phyloP scores from a whole-genome alignment of 2,113 vertebrate genomes.

The Tenebrosternarchus preto region DNA sequence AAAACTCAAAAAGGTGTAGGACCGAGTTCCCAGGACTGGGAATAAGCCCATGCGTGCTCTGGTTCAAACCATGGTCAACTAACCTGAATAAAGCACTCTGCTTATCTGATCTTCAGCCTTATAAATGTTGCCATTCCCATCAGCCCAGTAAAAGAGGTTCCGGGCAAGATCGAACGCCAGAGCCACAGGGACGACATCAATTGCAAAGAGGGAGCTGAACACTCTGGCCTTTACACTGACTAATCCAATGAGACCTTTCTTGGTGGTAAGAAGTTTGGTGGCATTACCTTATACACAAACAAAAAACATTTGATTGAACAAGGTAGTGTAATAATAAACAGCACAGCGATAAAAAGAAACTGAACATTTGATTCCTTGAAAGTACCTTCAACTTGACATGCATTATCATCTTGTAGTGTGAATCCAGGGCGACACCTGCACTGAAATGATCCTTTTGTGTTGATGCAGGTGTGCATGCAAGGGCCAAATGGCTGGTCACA shows the following conservation, averaged over 20 bases:
- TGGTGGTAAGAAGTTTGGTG: conserved; percentile 72
- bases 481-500: conserved; percentile 75
- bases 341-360: not conserved
- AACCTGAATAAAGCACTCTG: conserved; percentile 75
- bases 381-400: conserved; percentile 78
- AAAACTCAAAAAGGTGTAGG: no score
- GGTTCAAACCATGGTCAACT: not conserved
- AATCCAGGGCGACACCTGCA: conserved; percentile 81
- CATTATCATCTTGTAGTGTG: conserved; percentile 61
- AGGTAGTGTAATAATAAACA: not conserved
- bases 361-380: not conserved
- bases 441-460: conserved; percentile 75
- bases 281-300: conserved; percentile 69
- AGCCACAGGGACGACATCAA: conserved; percentile 60
- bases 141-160: conserved; percentile 81
- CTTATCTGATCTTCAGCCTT: conserved; percentile 63
- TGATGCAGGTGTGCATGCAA: conserved; percentile 81
- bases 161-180: conserved; percentile 76
- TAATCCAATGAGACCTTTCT: conserved; percentile 71
- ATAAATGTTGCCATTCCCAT: conserved; percentile 73
- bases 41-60: not conserved
- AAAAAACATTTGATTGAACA: no score
- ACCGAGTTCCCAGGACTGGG: no score
- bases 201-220: conserved; percentile 64
- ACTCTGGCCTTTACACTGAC: conserved; percentile 71